These are phyloP conservation scores for Keiferia lycopersicella DNA, from an alignment of 2,888 invertebrate species.

Conservation along the genomic window DNA sequence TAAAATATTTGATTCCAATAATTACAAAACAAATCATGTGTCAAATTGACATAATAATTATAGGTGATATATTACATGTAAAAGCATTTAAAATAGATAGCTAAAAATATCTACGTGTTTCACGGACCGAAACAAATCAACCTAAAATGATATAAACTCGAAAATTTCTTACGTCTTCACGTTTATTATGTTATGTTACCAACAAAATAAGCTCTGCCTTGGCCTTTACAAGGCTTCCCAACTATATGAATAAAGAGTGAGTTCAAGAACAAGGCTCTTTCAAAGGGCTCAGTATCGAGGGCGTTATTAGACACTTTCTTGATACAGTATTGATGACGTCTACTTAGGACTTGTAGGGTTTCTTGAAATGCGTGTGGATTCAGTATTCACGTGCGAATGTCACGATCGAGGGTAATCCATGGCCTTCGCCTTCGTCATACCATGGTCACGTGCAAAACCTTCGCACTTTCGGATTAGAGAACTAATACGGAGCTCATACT, in stretches of 20 bases:
- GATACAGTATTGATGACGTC: constrained; percentile 12
- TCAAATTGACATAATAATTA: background rate
- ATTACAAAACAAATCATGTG: no score
- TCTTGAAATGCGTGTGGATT: constrained; percentile 12
- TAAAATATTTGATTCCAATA: no score
- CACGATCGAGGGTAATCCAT: constrained; percentile 64
- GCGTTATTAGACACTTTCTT: background rate
- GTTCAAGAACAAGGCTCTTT: constrained; percentile 13
- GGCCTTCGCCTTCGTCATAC: constrained; percentile 50
- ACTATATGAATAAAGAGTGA: background rate
- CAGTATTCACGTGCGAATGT: constrained; percentile 42
- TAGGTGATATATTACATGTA: no score
- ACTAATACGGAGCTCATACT: background rate
- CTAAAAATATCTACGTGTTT: background rate
- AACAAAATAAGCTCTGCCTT: background rate
- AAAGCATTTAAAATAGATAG: background rate
- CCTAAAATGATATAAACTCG: background rate
- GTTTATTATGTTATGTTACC: background rate
- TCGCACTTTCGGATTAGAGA: constrained; percentile 24
- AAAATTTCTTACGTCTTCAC: background rate
- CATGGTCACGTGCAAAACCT: constrained; percentile 43
- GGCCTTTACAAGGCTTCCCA: constrained; percentile 1
- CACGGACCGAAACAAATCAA: background rate
- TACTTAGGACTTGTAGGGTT: constrained; percentile 12
- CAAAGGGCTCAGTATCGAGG: constrained; percentile 7